These are phyloP conservation scores for Drosophila sucinea DNA, from an alignment of 1,140 invertebrate species.

Conservation along the genomic window DNA sequence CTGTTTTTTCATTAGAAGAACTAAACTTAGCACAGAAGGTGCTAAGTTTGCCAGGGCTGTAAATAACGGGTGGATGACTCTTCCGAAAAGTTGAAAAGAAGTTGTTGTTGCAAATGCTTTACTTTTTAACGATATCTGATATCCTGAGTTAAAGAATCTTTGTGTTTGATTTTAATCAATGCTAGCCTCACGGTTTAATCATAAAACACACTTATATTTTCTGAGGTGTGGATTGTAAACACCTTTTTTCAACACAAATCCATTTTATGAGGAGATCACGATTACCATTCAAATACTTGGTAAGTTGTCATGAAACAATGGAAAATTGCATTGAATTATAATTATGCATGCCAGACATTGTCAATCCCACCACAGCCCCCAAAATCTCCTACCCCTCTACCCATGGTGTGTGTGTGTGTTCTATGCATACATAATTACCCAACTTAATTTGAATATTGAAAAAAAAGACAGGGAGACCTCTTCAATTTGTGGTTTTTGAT, in stretches of 20 bases:
- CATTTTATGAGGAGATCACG: slow-evolving; percentile 13
- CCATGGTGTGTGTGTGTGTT: slow-evolving; percentile 22
- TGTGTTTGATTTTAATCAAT: neutral
- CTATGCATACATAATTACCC: slow-evolving; percentile 67
- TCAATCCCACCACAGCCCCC: neutral
- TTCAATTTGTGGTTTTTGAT: slow-evolving; percentile 14
- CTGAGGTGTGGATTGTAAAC: neutral
- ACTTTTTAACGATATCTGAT: no score
- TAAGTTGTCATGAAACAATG: neutral
- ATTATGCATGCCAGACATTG: slow-evolving; percentile 58
- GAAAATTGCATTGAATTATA: slow-evolving; percentile 34
- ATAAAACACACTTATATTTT: neutral
- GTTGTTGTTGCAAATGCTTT: no score
- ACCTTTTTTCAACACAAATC: neutral
- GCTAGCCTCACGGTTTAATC: neutral
- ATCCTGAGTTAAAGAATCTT: neutral
- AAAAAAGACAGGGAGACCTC: neutral
- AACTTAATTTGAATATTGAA: slow-evolving; percentile 47
- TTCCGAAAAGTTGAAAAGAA: no score
- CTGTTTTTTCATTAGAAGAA: no score
- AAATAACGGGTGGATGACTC: no score
- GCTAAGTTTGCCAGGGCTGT: no score
- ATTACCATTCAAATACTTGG: neutral
- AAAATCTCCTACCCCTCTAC: slow-evolving; percentile 35
- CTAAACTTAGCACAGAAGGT: no score